Evolutionary conservation across 2,888 invertebrate species (phyloP), one percentile per base, ranked within the genome.

Genomic region (Iselma pallidipennis): DNA sequence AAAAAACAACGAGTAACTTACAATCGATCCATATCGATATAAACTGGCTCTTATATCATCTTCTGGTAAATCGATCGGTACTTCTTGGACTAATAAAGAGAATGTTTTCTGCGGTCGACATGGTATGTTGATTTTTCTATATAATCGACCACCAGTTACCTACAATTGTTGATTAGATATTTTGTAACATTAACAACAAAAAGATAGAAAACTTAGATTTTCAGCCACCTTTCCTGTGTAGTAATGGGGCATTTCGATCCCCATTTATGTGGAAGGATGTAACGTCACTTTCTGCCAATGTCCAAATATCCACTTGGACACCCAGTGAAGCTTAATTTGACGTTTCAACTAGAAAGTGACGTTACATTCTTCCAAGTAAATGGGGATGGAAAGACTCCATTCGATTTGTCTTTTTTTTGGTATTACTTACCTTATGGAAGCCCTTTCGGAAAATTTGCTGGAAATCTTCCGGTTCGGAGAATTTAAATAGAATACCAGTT

Each of bases 71-170:
- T 94, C 93, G 71, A 91, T 90, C 0, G 94, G 94, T 53, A 94
- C 89, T 77, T 94, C 94, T 75, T 91, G 86, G 50, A 92, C 92
- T 80, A 91, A 89, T 67, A 93, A 84, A 5, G 91, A 92, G 79
- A 92, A 94, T n/a, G 92, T 93, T 83, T 92, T 92, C 77, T 92
- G 91, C 0, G 94, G 94, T 72, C 94, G 86, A 79, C 94, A 94
- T 4, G 93, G 93, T 74, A 94, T 92, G 37, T 91, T 78, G 63
- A 93, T 92, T 88, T 94, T 94, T 83, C 92, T 89, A 82, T 94
- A 93, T 78, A 93, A 89, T 72, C 93, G 85, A 53, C 93, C 92
- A 28, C 92, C 92, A 59, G 93, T 94, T 55, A 93, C 92, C 81
- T 81, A 68, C 49, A 73, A 72, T 37, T n/a, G n/a, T n/a, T n/a